Evolutionary conservation across 53 echinoderm and acorn worm genomes (phyloP).

Genomic region (Arbacia lixula): DNA sequence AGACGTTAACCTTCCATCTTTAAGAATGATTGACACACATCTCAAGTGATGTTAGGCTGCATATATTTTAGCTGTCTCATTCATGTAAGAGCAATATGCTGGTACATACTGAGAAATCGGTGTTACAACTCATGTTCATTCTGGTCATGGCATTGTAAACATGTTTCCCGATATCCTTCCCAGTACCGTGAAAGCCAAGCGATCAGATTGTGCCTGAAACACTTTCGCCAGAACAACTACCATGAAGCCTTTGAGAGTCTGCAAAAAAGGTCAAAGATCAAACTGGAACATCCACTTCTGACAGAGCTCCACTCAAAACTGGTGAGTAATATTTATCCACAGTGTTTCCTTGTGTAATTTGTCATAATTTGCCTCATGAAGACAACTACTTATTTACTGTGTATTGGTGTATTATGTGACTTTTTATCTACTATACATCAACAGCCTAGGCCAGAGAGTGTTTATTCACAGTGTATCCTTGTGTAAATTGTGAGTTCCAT

Average conservation of each 20-base stretch:
- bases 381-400: background rate
- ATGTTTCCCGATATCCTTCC: background rate
- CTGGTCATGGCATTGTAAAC: background rate
- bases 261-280: constrained; percentile 84
- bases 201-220: constrained; percentile 86
- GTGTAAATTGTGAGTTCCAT: no score
- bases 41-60: no score
- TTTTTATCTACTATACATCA: background rate
- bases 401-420: background rate
- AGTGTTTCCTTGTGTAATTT: no score
- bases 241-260: constrained; percentile 88
- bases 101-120: no score
- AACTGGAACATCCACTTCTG: constrained; percentile 85
- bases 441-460: no score
- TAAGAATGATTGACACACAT: no score
- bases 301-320: constrained; percentile 85
- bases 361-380: no score
- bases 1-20: no score
- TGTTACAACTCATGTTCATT: no score
- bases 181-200: constrained; percentile 94
- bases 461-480: no score
- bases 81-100: no score
- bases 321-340: constrained; percentile 82
- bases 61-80: no score
- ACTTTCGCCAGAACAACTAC: constrained; percentile 95